Conservation (phyloP, 1,140 invertebrate species). For the Drosophila funebris region DNA sequence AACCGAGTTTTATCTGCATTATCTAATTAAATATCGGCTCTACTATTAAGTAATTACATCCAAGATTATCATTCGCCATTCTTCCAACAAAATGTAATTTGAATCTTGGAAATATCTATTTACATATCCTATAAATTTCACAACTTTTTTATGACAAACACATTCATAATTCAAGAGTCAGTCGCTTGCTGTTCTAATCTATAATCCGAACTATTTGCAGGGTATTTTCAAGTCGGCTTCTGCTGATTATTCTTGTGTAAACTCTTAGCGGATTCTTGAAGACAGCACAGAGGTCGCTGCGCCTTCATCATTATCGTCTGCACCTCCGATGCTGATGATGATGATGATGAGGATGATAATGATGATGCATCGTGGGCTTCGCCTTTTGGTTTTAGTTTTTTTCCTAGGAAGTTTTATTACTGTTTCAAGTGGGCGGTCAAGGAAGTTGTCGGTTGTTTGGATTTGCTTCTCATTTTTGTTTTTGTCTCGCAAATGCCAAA, state of each 20-base stretch:
- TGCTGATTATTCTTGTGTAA: neutral
- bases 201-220: too few species aligned
- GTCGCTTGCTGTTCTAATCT: too few species aligned
- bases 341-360: constrained; percentile 3
- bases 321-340: constrained; percentile 42
- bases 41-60: too few species aligned
- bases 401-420: constrained; percentile 52
- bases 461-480: neutral
- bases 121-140: too few species aligned
- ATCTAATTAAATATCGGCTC: too few species aligned
- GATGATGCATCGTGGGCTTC: constrained; percentile 25
- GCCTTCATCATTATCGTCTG: constrained; percentile 53
- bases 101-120: too few species aligned
- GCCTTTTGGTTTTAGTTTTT: constrained; percentile 29
- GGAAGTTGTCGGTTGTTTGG: constrained; percentile 59
- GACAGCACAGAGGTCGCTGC: constrained; percentile 64
- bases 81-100: too few species aligned
- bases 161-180: too few species aligned
- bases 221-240: neutral
- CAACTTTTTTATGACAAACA: too few species aligned
- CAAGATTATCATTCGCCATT: too few species aligned
- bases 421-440: constrained; percentile 75
- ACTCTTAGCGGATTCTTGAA: constrained; percentile 31
- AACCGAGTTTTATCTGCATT: neutral
- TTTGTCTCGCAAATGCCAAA: constrained; percentile 58